Evolutionary conservation across 2,113 vertebrate species (phyloP), one percentile per base, ranked within the genome.

Genomic region (Crypturellus undulatus): DNA sequence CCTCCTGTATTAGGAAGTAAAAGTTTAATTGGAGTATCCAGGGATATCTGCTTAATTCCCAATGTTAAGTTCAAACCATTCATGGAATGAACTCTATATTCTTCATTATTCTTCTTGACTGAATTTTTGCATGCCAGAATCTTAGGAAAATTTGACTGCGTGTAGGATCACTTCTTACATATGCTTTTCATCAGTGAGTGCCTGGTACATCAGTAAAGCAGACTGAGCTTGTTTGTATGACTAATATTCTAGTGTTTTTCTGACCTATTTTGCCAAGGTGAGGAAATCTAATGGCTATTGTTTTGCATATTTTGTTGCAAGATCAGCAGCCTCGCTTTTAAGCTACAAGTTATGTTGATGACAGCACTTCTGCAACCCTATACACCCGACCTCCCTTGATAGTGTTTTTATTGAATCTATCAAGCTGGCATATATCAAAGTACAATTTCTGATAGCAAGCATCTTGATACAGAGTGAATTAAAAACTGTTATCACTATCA

Each of bases 321-420:
- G 38, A 68, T 92, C 87, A 93, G 91, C 72, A 87, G 65, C 63
- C 52, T 92, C 45, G 75, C 69, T 90, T 79, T 90, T 94, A 90
- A 97, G 42, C 5, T 96, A 93, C 76, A 89, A 92, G 80, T 83
- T 95, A 63, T 84, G 92, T 30, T 63, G 68, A 92, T 30, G 40
- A 51, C 12, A 81, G 54, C 86, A 68, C 78, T 96, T 85, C 65
- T 90, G 43, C 9, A 59, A 28, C 78, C 93, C 73, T 67, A 38
- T 79, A 92, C 68, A 75, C 79, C 94, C 79, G 67, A 9, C 81
- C 85, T 79, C 78, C 92, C 73, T 85, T 94, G 84, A 93, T 77
- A 94, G 79, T 89, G 68, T 93, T 97, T 95, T 92, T 85, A 87
- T 54, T 96, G 90, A 96, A 95, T 96, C 95, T 91, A 96, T 97